A percentile compares a stretch with the other conserved stretches of the same genome.
These are phyloP conservation scores for Tipula confusa DNA, from an alignment of 2,888 invertebrate species.

Conservation along the genomic window DNA sequence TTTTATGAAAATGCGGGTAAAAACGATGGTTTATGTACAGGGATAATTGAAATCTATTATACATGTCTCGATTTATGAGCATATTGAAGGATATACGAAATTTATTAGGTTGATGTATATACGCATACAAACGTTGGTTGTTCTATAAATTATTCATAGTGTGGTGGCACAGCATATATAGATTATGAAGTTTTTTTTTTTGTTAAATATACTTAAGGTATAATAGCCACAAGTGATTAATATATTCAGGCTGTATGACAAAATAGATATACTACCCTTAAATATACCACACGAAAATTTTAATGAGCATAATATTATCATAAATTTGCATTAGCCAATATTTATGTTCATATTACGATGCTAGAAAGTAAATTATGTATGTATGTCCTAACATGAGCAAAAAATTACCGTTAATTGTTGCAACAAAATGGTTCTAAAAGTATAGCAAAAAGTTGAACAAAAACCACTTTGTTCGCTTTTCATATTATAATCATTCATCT, in stretches of 20 bases:
- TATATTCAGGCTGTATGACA: not conserved
- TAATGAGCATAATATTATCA: not conserved
- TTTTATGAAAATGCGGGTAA: not conserved
- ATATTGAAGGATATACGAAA: not conserved
- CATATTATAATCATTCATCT: not conserved
- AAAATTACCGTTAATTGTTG: not conserved
- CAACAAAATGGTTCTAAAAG: no score
- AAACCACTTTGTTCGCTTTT: not conserved
- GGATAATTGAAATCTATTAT: conserved; percentile 25
- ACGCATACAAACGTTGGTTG: not conserved
- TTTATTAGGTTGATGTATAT: not conserved
- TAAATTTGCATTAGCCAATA: not conserved
- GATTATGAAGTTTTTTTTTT: not conserved
- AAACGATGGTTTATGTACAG: not conserved
- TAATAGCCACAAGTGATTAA: not conserved
- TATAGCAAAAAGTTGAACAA: not conserved
- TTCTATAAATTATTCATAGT: not conserved
- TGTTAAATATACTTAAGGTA: not conserved
- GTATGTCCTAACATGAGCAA: not conserved
- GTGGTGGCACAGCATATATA: not conserved
- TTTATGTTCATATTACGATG: not conserved
- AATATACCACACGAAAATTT: not conserved
- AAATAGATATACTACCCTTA: not conserved
- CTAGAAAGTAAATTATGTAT: not conserved
- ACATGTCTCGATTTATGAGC: not conserved